Evolutionary conservation across 2,797 vertebrate genomes (phyloP), one percentile per base, ranked within the genome.

Genomic region (Thunnus albacares): DNA sequence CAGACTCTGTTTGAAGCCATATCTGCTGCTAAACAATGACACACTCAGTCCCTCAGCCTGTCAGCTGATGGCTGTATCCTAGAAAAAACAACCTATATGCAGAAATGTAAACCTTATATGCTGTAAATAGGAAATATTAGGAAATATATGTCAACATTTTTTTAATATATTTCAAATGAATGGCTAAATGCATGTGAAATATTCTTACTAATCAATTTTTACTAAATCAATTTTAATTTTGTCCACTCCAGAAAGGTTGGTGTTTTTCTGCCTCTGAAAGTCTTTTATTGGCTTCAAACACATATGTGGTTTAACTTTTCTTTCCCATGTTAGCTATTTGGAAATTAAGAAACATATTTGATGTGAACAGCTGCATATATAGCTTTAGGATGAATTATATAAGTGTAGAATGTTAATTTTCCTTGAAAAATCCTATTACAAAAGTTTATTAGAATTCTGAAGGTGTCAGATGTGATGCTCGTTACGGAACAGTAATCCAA

Each of bases 1-100:
- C 56, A 61, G 58, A 51, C 47, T 59, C 43, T 51, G 53, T 65
- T 64, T 75, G 56, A 74, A 60, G 30, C 20, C 22, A n/a, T 74
- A 51, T 77, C 70, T 62, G 18, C 61, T 47, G 35, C 18, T 24
- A 33, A 33, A 24, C 20, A n/a, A 38, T 3, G 7, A 58, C 68
- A 47, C 49, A 63, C 30, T 45, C 18, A 22, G 38, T 45, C 18
- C 13, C 2, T 63, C 5, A 63, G 17, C 17, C 55, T n/a, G n/a
- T 62, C 35, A 61, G 30, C 60, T 43, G 38, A 64, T 41, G 4
- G 2, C 24, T 52, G 30, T 11, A 41, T 59, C 56, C 71, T 4
- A 4, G 24, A 24, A 47, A 28, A 49, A 35, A 68, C 11, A 57
- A 22, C 13, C 11, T 45, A 43, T 55, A 26, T 45, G 52, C 20